These are phyloP conservation scores for Morelia viridis DNA, from an alignment of 2,797 vertebrate species.

Conservation along the genomic window DNA sequence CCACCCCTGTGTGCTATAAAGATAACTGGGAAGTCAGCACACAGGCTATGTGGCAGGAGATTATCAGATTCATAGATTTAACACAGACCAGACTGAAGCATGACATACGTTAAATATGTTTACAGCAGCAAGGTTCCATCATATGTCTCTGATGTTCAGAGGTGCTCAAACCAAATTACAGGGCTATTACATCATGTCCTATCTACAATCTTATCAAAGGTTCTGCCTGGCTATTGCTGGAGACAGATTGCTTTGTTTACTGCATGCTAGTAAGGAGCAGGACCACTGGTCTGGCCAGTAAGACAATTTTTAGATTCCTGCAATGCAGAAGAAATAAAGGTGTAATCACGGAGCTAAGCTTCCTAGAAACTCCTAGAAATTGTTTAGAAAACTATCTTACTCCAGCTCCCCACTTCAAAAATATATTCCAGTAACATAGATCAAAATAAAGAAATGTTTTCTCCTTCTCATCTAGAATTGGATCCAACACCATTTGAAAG, in stretches of 20 bases:
- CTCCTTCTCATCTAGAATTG: not conserved
- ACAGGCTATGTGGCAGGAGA: not conserved
- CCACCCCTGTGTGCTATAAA: not conserved
- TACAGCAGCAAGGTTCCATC: not conserved
- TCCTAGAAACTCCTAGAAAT: not conserved
- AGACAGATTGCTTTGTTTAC: not conserved
- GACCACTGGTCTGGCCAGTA: not conserved
- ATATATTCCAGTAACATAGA: not conserved
- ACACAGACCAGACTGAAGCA: not conserved
- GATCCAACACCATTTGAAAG: not conserved
- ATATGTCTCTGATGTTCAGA: not conserved
- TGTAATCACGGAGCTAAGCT: not conserved
- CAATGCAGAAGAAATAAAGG: fast-evolving
- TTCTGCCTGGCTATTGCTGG: not conserved
- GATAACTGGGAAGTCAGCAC: not conserved
- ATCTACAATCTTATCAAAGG: not conserved
- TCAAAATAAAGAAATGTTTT: not conserved
- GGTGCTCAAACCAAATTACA: not conserved
- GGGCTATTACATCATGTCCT: not conserved
- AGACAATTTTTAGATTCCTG: not conserved
- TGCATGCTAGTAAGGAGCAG: not conserved
- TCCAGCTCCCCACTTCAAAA: not conserved
- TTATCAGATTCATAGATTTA: not conserved
- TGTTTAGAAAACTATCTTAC: not conserved
- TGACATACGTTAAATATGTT: not conserved